Conservation (phyloP, 2,888 invertebrate genomes). For the Resseliella maxima region DNA sequence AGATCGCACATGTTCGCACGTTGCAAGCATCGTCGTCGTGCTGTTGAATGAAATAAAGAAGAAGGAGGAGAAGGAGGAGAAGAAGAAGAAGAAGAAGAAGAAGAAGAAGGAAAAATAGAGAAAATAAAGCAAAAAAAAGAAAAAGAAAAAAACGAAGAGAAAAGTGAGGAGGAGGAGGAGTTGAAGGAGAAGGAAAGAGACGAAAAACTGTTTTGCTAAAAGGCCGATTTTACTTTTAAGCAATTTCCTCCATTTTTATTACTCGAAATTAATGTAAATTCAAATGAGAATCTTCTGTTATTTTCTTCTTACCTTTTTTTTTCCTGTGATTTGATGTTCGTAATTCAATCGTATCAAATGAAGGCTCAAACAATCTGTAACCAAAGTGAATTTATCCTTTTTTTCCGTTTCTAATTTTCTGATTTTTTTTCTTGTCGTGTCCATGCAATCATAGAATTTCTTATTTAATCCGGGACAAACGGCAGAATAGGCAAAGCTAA, state of each 20-base stretch:
- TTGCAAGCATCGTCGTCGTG: background rate
- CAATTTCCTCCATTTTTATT: background rate
- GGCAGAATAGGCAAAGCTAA: background rate
- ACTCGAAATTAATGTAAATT: slow-evolving; percentile 22
- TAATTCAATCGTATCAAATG: background rate
- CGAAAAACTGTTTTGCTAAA: background rate
- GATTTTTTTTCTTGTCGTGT: background rate
- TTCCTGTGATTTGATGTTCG: background rate
- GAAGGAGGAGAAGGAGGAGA: too few relatives aligned
- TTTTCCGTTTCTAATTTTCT: background rate
- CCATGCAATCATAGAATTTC: background rate
- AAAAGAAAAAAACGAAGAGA: too few relatives aligned
- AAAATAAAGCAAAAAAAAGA: too few relatives aligned
- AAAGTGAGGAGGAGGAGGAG: too few relatives aligned
- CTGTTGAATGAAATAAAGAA: too few relatives aligned
- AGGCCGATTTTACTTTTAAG: background rate
- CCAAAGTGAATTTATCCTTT: background rate
- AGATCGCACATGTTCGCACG: background rate
- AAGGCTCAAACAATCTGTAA: background rate
- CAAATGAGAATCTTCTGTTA: slow-evolving; percentile 15
- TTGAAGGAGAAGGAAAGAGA: too few relatives aligned
- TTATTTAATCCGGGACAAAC: background rate
- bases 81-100: too few relatives aligned
- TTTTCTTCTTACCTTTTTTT: background rate
- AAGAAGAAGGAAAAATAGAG: too few relatives aligned